Evolutionary conservation across 2,113 vertebrate species (phyloP).

Genomic region (Balaeniceps rex): DNA sequence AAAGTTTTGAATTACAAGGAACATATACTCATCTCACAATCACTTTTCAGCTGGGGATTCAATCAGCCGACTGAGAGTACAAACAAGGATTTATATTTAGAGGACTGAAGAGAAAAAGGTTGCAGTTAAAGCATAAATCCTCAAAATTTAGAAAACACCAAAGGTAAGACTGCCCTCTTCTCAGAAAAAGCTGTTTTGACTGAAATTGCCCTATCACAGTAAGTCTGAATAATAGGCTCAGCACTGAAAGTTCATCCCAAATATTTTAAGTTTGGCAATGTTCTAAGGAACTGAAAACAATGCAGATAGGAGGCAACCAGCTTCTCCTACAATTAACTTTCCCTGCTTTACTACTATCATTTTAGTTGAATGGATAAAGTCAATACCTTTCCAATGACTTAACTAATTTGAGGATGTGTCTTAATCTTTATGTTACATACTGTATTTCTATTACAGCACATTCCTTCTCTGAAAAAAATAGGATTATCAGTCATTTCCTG

Average conservation of each 20-base stretch:
- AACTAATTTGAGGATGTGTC: neutral
- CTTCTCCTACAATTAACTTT: neutral
- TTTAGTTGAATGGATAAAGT: neutral
- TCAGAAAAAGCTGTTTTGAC: neutral
- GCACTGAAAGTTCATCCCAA: neutral
- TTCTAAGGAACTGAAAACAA: neutral
- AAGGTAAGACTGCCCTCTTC: neutral
- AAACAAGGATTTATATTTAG: neutral
- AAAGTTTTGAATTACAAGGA: neutral
- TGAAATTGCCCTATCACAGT: neutral
- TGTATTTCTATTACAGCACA: neutral
- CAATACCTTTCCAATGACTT: neutral
- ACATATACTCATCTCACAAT: neutral
- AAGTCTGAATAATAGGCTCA: neutral
- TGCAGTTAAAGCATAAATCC: neutral
- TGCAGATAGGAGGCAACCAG: neutral
- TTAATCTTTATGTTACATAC: neutral
- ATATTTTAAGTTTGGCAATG: neutral
- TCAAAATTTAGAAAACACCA: neutral
- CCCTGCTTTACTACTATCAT: neutral
- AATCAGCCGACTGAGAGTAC: neutral
- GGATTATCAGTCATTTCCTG: constrained; percentile 11
- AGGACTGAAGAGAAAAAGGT: neutral
- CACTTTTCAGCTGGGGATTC: neutral
- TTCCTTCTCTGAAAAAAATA: neutral